Conservation (phyloP, 2,113 vertebrate genomes). For the Narcine bancroftii region DNA sequence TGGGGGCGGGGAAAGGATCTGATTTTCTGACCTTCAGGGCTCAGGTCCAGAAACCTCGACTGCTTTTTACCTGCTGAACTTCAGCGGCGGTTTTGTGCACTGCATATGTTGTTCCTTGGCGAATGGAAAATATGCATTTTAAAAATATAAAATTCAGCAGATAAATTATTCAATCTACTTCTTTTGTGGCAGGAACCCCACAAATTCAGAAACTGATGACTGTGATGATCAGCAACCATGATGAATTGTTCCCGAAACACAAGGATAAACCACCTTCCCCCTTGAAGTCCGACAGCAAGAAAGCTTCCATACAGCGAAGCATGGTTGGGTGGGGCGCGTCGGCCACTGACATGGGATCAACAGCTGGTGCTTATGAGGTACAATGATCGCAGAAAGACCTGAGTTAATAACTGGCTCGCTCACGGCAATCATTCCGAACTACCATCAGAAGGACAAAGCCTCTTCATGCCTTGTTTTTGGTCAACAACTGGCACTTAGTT, state of each 20-base stretch:
- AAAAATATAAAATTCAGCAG: no score
- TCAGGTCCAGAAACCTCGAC: no score
- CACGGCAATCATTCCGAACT: not conserved
- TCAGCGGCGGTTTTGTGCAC: no score
- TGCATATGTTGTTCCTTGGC: no score
- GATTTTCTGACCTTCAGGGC: no score
- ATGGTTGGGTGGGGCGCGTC: slow-evolving; percentile 87
- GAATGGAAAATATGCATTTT: no score
- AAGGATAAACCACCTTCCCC: slow-evolving; percentile 64
- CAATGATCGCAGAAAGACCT: not conserved
- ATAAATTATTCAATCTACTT: not conserved
- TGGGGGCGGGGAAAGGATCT: no score
- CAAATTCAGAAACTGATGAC: slow-evolving; percentile 94
- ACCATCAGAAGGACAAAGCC: not conserved
- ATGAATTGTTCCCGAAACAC: slow-evolving; percentile 70
- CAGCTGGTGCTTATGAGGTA: not conserved
- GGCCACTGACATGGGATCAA: slow-evolving; percentile 47
- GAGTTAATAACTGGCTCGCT: not conserved
- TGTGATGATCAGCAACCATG: slow-evolving; percentile 81
- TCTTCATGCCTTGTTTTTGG: not conserved
- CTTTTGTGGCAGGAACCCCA: slow-evolving; percentile 66
- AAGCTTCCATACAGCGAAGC: slow-evolving; percentile 61
- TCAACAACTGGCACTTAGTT: not conserved
- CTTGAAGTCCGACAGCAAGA: slow-evolving; percentile 58
- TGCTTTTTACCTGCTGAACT: no score